A percentile compares a stretch with the other conserved stretches of the same genome.
phyloP scores from a whole-genome alignment of 64 coral and sea anemone species.

The Montipora capricornis region DNA sequence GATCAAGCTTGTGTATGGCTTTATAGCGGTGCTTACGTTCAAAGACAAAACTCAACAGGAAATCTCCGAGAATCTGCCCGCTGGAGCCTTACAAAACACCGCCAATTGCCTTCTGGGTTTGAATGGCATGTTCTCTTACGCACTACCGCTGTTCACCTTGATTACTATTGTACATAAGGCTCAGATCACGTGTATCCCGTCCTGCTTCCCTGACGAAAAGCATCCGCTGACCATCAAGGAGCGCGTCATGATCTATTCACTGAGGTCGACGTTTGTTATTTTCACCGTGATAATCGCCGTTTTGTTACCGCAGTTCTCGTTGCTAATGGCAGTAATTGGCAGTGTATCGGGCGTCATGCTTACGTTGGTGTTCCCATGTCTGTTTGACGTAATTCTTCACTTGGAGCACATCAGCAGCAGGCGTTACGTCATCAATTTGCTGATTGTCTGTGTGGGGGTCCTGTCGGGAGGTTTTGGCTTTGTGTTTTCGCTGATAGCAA shows the following conservation, averaged over 20 bases:
- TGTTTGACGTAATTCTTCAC: slow-evolving; percentile 89
- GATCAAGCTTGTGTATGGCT: slow-evolving; percentile 71
- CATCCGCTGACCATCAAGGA: slow-evolving; percentile 73
- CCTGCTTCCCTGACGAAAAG: slow-evolving; percentile 86
- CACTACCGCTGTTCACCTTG: slow-evolving; percentile 76
- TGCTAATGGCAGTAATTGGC: slow-evolving; percentile 94
- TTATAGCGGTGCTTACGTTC: slow-evolving; percentile 81
- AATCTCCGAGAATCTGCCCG: slow-evolving; percentile 87
- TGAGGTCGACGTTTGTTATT: slow-evolving; percentile 82
- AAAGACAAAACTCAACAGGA: slow-evolving; percentile 73
- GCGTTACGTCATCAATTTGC: slow-evolving; percentile 80
- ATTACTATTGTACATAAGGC: slow-evolving; percentile 75
- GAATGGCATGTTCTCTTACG: slow-evolving; percentile 83
- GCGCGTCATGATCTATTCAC: slow-evolving; percentile 62
- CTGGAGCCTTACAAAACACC: slow-evolving; percentile 71
- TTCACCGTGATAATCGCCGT: slow-evolving; percentile 70
- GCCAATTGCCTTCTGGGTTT: slow-evolving; percentile 78
- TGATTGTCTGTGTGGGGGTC: slow-evolving; percentile 89
- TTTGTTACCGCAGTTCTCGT: slow-evolving; percentile 88
- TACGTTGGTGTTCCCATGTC: slow-evolving; percentile 85
- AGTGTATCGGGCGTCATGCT: slow-evolving; percentile 90
- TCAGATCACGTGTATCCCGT: slow-evolving; percentile 63
- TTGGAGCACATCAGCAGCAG: slow-evolving; percentile 67
- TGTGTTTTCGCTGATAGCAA: slow-evolving; percentile 89
- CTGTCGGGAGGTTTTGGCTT: slow-evolving; percentile 88